Conservation (phyloP, 1,140 invertebrate genomes). For the Cherax quadricarinatus region DNA sequence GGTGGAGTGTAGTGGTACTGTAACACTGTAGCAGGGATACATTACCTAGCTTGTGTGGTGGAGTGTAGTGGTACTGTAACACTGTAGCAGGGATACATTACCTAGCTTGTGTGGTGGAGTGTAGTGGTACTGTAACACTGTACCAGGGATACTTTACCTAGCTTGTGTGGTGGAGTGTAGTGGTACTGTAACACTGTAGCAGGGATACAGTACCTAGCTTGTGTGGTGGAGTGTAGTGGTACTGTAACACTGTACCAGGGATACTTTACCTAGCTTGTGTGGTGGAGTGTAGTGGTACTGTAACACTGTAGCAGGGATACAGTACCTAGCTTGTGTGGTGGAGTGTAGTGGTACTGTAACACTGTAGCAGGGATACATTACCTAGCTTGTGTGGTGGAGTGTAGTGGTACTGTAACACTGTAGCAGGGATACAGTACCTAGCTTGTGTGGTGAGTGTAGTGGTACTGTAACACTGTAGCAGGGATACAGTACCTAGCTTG, state of each 20-base stretch:
- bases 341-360: slow-evolving; percentile 22
- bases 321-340: slow-evolving; percentile 22
- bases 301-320: too few species aligned
- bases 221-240: slow-evolving; percentile 16
- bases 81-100: too few species aligned
- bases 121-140: slow-evolving; percentile 25
- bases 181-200: too few species aligned
- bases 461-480: slow-evolving; percentile 12
- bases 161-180: neutral
- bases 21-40: neutral
- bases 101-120: slow-evolving; percentile 15
- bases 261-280: slow-evolving; percentile 9
- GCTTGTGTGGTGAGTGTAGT: slow-evolving; percentile 13
- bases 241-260: neutral
- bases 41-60: slow-evolving; percentile 22
- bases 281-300: too few species aligned
- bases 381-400: slow-evolving; percentile 15
- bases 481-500: slow-evolving; percentile 4
- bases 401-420: too few species aligned
- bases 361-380: neutral
- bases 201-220: slow-evolving; percentile 21
- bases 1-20: slow-evolving; percentile 30
- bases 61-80: too few species aligned
- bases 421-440: slow-evolving; percentile 17
- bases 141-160: neutral